Evolutionary conservation across 2,888 invertebrate genomes (phyloP).

Genomic region (Noctua janthe): DNA sequence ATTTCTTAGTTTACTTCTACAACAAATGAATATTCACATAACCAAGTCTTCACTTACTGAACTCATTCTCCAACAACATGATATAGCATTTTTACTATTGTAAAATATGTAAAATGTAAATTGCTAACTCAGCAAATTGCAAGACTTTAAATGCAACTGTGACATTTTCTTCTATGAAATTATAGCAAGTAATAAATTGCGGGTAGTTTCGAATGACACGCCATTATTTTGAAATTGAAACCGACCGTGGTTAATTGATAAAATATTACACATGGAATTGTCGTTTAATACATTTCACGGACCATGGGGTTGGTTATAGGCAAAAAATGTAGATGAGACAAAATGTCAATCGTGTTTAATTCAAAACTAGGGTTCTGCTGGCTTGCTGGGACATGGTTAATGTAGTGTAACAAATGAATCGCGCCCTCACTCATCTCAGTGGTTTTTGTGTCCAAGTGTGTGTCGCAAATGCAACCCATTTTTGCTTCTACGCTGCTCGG

Average conservation of each 20-base stretch:
- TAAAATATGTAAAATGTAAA: slow-evolving; percentile 59
- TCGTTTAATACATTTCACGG: slow-evolving; percentile 87
- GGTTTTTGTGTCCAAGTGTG: slow-evolving; percentile 66
- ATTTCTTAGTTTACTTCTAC: slow-evolving; percentile 63
- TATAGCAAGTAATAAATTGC: slow-evolving; percentile 78
- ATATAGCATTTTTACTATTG: slow-evolving; percentile 28
- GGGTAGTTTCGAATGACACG: slow-evolving; percentile 81
- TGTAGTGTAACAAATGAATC: slow-evolving; percentile 81
- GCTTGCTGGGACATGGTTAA: slow-evolving; percentile 77
- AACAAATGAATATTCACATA: slow-evolving; percentile 36
- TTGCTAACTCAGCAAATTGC: slow-evolving; percentile 73
- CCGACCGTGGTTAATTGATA: slow-evolving; percentile 86
- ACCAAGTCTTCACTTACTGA: slow-evolving; percentile 8
- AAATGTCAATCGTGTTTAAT: slow-evolving; percentile 85
- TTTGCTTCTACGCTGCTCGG: slow-evolving; percentile 34
- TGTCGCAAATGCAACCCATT: slow-evolving; percentile 42
- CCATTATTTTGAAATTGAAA: slow-evolving; percentile 82
- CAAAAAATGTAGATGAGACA: slow-evolving; percentile 87
- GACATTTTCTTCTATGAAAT: slow-evolving; percentile 82
- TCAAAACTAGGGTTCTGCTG: slow-evolving; percentile 75
- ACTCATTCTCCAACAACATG: slow-evolving; percentile 20
- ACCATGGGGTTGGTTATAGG: slow-evolving; percentile 81
- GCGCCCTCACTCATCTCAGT: slow-evolving; percentile 73
- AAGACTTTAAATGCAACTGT: slow-evolving; percentile 74
- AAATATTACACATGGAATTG: slow-evolving; percentile 84